Percentiles rank a stretch among this genome's conserved stretches.
phyloP scores from a whole-genome alignment of 1,140 invertebrate species.

The Drosophila albomicans region DNA sequence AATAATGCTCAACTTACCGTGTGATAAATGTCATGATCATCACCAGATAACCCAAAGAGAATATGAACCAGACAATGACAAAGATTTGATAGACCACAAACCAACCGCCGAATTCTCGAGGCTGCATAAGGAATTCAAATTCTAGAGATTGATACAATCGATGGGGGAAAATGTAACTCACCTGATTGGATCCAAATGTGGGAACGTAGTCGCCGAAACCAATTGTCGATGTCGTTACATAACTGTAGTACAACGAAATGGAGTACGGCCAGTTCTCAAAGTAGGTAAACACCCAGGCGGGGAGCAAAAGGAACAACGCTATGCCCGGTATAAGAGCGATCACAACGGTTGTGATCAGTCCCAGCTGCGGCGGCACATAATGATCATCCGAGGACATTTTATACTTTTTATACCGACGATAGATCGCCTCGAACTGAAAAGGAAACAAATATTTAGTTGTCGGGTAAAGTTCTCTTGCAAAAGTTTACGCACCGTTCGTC shows the following conservation, averaged over 20 bases:
- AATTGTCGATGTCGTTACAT: constrained; percentile 96
- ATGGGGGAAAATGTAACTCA: constrained; percentile 65
- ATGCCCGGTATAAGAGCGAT: constrained; percentile 94
- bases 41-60: constrained; percentile 94
- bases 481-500: constrained; percentile 86
- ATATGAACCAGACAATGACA: constrained; percentile 92
- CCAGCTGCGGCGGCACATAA: constrained; percentile 89
- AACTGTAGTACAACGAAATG: constrained; percentile 96
- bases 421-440: constrained; percentile 89
- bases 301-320: constrained; percentile 96
- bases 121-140: constrained; percentile 34
- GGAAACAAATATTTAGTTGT: too few relatives aligned
- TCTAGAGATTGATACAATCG: too few relatives aligned
- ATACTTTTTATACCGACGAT: constrained; percentile 91
- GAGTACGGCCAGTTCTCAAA: constrained; percentile 96
- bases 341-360: constrained; percentile 91
- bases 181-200: constrained; percentile 86
- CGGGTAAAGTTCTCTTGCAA: too few relatives aligned
- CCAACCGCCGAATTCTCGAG: constrained; percentile 77
- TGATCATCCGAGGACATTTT: constrained; percentile 87
- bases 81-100: constrained; percentile 84
- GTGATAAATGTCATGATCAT: constrained; percentile 96
- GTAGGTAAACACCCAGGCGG: constrained; percentile 93
- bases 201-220: constrained; percentile 97
- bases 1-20: constrained; percentile 64